Evolutionary conservation across 30 jellyfish, hydroid and myxozoan species (phyloP), one percentile per base, ranked within the genome.

Genomic region (Aurelia aurita): DNA sequence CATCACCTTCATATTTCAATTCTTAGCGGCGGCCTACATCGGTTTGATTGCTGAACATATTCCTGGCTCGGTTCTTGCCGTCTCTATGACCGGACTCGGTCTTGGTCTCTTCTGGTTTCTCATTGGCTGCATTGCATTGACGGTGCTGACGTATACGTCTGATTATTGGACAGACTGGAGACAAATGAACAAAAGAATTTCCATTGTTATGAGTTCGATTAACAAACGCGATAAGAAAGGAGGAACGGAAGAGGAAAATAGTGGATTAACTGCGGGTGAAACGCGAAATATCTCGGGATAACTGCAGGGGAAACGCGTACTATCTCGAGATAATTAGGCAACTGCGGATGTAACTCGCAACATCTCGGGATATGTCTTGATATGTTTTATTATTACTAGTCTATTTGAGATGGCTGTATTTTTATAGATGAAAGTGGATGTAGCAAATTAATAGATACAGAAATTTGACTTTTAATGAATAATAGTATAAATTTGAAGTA

Each of bases 61-160:
- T 34, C 91, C 97, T 11, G 47, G 84, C 7, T 66, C 87, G 90
- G 91, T 78, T 26, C 79, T 84, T 20, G 79, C 86, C 1, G 91
- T 94, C 28, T 53, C 97, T 12, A 72, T 94, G 97, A 78, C 96
- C 63, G 99, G 96, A 25, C 91, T 94, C 19, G 86, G 96, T 5
- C 77, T 94, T 8, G 99, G 97, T 12, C 53, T 88, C 89, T 43
- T 94, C 74, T 94, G 99, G 99, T 88, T 89, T 70, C 77, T 89
- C 26, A 64, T 89, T 45, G 99, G 97, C 57, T 80, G 95, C 63
- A 88, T 94, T 22, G 82, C 85, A 23, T 53, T 94, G 65, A 84
- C 97, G 1, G 91, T 84, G 15, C 70, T 85, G 35, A 80, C 94
- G 0, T 89, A 89, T 69, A 88, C 99, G 57, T 88, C 97, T 15